Conservation (phyloP, 1,140 invertebrate species). For the Tigriopus japonicus region DNA sequence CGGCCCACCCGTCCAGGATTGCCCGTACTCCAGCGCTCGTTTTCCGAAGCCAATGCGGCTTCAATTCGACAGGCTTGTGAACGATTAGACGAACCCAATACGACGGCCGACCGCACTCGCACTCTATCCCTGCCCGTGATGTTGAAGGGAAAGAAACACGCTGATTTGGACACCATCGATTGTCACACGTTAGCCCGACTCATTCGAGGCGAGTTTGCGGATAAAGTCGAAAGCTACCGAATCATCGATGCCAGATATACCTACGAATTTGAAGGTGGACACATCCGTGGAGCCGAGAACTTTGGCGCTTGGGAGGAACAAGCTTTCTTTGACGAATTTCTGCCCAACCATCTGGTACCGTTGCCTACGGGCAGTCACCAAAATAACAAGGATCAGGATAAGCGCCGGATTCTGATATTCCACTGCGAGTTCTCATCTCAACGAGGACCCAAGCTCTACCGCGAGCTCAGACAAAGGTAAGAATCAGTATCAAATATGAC, state of each 20-base stretch:
- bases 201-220: constrained; percentile 42
- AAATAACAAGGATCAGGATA: constrained; percentile 24
- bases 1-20: too few relatives aligned
- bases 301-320: constrained; percentile 50
- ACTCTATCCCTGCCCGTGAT: constrained; percentile 50
- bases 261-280: constrained; percentile 90
- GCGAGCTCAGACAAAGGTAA: constrained; percentile 15
- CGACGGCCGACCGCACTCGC: constrained; percentile 64
- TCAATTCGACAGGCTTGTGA: neutral
- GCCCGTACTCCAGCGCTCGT: too few relatives aligned
- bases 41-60: neutral
- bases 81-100: constrained; percentile 23
- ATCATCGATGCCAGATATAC: constrained; percentile 57
- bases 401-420: constrained; percentile 67
- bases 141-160: constrained; percentile 41
- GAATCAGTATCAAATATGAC: too few relatives aligned
- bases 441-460: constrained; percentile 68
- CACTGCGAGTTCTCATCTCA: constrained; percentile 97
- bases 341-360: constrained; percentile 21
- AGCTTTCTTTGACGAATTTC: constrained; percentile 40
- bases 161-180: constrained; percentile 65
- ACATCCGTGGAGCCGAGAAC: constrained; percentile 67
- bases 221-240: constrained; percentile 33
- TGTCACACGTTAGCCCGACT: constrained; percentile 48
- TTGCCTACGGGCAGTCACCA: too few relatives aligned